Conservation (phyloP, 35 echinoderm and acorn worm genomes). For the Patiria miniata region DNA sequence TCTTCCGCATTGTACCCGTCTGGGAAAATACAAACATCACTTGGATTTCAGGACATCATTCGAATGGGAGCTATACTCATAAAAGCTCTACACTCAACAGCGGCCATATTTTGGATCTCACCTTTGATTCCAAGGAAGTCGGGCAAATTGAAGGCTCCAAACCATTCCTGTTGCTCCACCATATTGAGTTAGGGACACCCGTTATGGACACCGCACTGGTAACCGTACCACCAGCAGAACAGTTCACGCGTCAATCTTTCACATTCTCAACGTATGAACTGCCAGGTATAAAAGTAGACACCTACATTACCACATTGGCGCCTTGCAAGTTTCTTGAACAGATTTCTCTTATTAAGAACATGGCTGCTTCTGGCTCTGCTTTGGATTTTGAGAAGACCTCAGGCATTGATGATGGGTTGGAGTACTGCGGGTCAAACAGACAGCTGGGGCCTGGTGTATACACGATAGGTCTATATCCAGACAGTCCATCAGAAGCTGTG, state of each 20-base stretch:
- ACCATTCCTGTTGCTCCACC: not conserved
- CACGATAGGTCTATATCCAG: not conserved
- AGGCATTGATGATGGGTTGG: not conserved
- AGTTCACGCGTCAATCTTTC: constrained; percentile 30
- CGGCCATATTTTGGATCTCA: not conserved
- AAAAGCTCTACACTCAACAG: not conserved
- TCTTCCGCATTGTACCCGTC: not conserved
- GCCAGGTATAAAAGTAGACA: not conserved
- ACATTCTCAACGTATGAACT: not conserved
- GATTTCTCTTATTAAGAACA: not conserved
- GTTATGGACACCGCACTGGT: constrained; percentile 10
- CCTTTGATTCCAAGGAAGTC: not conserved
- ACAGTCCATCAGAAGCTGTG: not conserved
- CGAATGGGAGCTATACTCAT: not conserved
- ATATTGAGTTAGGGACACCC: not conserved
- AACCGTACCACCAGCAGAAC: constrained; percentile 37
- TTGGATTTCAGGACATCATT: not conserved
- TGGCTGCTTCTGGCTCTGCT: not conserved
- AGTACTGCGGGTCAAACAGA: constrained; percentile 23
- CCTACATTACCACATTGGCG: not conserved
- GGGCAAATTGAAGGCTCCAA: not conserved
- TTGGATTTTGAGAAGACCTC: not conserved
- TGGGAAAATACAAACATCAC: not conserved
- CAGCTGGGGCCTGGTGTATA: not conserved
- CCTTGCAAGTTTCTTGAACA: constrained; percentile 9